Base-by-base conservation (phyloP, 2,797 vertebrate genomes). In the Spatula versicolor region DNA sequence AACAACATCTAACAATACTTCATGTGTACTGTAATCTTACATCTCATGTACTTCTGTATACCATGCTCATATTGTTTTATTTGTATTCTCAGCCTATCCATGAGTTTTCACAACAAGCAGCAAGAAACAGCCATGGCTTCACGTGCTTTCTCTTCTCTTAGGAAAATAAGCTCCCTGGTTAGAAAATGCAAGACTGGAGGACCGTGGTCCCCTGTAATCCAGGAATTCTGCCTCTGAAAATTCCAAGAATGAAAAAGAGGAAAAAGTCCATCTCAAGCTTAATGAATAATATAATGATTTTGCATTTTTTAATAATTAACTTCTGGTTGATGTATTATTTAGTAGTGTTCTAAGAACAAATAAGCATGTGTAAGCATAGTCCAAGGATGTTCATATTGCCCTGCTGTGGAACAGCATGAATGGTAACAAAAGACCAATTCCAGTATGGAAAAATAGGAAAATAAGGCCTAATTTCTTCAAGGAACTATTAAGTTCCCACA, bases 131-230 rank as follows among this genome's bases (percentile, higher is more conserved):
- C 11, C n/a, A 11, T 10, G 48, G 31, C 3, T 52, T 69, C 37
- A 6, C 45, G 21, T 46, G 45, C 45, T 46, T 46, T 21, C 45
- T 46, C 45, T 76, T 62, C 13, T 55, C 50, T 37, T 17, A 30
- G 18, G 46, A 94, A 92, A 86, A 62, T 31, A 0, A 67, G n/a
- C 10, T 67, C 22, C 16, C 8, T 67, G 9, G 14, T 86, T 81
- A 78, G 20, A 2, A 79, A 86, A 75, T 13, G 3, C 50, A 83
- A 52, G 10, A 39, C 28, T 78, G 41, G 55, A 78, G 35, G 30
- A 69, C 7, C 1, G 0, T n/a, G 19, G 21, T 39, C n/a, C 19
- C 35, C 84, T 3, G 1, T 13, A 71, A 12, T 12, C 25, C 62
- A 23, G 22, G n/a, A 67, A 93, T 19, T 78, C 14, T 72, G 26